phyloP scores from a whole-genome alignment of 1,140 invertebrate species.

The Agrypnia vestita region DNA sequence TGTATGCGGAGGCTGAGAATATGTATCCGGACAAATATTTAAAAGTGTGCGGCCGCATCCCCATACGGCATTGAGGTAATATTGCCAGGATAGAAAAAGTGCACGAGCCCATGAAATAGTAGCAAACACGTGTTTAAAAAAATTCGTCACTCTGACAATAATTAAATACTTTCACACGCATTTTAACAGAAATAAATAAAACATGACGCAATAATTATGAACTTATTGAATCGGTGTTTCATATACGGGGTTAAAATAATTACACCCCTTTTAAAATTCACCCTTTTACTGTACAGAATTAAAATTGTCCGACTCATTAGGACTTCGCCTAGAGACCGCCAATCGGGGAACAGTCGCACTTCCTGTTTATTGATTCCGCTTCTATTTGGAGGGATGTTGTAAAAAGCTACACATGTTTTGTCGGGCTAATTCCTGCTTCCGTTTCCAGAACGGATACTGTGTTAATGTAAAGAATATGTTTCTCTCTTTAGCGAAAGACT shows the following conservation, averaged over 20 bases:
- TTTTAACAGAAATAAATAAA: neutral
- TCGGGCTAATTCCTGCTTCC: constrained; percentile 28
- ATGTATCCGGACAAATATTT: no score
- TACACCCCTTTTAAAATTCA: constrained; percentile 6
- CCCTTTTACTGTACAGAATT: constrained; percentile 27
- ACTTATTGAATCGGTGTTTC: neutral
- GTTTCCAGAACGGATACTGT: constrained; percentile 5
- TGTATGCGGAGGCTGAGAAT: no score
- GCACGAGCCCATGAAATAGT: no score
- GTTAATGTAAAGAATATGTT: neutral
- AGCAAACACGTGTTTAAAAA: no score
- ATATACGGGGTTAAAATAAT: constrained; percentile 7
- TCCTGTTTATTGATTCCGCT: constrained; percentile 50
- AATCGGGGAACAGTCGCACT: constrained; percentile 16
- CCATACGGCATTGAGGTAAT: no score
- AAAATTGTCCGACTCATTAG: constrained; percentile 27
- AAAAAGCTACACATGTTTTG: constrained; percentile 45
- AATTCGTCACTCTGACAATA: neutral
- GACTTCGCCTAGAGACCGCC: neutral
- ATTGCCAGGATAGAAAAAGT: no score
- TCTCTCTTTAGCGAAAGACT: no score
- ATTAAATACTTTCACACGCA: neutral
- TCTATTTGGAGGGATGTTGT: constrained; percentile 34
- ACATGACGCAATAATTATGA: neutral
- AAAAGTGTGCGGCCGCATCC: no score